Base-by-base conservation (phyloP, 1,140 invertebrate species). In the Drosophila mojavensis region DNA sequence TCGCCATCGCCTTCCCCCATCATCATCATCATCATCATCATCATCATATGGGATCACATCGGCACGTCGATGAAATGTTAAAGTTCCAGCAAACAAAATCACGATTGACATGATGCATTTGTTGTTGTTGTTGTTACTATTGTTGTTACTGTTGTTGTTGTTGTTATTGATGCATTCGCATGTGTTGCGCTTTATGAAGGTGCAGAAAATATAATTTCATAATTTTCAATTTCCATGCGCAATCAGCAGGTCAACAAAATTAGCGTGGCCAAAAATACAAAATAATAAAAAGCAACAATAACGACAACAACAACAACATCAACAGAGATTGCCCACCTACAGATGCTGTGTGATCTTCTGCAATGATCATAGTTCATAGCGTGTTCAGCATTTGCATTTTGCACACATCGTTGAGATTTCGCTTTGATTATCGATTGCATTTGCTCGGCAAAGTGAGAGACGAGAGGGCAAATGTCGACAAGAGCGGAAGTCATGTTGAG, bases 51-150 rank as follows among this genome's bases (percentile, higher is more conserved):
- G 59, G 69, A 75, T 56, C 78, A 68, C 75, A 88, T 88, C 77
- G 79, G 70, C 83, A 89, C 80, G 84, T 89, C 80, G 84, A 69
- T 89, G 84, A 89, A 89, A 89, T 89, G 84, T 89, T 89, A 89
- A 89, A 89, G 84, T 89, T 89, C 84, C 84, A 89, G 64, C 84
- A 89, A 89, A 89, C 84, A 89, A 89, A 89, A 89, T 89, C 84
- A 89, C 80, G 84, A 89, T 89, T 89, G 84, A 84, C 80, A 88
- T 88, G 83, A 83, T 67, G 84, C 72, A 88, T 80, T 73, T 73
- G 56, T 73, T 51, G 33, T 15, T 48, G 24, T 17, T 45, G 36
- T 43, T 61, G 45, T 60, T 66, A 63, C 48, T 75, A 51, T 30
- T 62, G 26, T 62, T 51, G 47, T 15, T 48, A 20, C 15, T 43